Evolutionary conservation across 30 jellyfish, hydroid and myxozoan genomes (phyloP).

Genomic region (Aurelia sp.): DNA sequence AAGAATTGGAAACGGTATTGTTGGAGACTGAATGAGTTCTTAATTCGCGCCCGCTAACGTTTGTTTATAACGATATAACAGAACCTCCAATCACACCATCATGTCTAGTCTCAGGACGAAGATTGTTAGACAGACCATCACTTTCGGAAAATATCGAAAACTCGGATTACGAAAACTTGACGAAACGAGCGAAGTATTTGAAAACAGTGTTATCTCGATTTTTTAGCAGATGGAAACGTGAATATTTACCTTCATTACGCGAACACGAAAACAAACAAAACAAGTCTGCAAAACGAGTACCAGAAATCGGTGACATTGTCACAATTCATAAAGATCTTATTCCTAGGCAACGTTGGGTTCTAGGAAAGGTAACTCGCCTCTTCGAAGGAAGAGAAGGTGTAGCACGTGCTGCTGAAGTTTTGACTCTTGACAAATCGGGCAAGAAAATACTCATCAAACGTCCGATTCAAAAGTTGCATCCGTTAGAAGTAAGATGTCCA

Average conservation of each 20-base stretch:
- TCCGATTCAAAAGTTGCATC: constrained; percentile 5
- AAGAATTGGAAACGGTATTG: constrained; percentile 8
- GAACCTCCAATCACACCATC: constrained; percentile 57
- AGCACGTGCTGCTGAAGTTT: background rate
- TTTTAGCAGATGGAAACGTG: constrained; percentile 11
- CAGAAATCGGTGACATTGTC: constrained; percentile 25
- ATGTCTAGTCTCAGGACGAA: constrained; percentile 44
- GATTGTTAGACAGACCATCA: background rate
- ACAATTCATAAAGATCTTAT: background rate
- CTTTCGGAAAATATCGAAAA: background rate
- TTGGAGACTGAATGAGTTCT: constrained; percentile 24
- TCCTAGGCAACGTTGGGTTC: background rate
- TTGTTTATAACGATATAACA: constrained; percentile 4
- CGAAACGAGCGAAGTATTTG: constrained; percentile 4
- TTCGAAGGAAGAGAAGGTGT: constrained; percentile 24
- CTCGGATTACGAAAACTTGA: background rate
- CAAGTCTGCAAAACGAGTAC: background rate
- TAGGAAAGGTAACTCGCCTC: constrained; percentile 10
- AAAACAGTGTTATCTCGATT: constrained; percentile 12
- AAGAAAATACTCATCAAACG: background rate
- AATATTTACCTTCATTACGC: background rate
- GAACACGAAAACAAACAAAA: background rate
- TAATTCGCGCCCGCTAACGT: constrained; percentile 52
- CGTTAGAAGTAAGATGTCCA: background rate
- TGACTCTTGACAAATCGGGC: background rate